Conservation (phyloP, 92 coral and sea anemone species). For the Diadumene lineata region DNA sequence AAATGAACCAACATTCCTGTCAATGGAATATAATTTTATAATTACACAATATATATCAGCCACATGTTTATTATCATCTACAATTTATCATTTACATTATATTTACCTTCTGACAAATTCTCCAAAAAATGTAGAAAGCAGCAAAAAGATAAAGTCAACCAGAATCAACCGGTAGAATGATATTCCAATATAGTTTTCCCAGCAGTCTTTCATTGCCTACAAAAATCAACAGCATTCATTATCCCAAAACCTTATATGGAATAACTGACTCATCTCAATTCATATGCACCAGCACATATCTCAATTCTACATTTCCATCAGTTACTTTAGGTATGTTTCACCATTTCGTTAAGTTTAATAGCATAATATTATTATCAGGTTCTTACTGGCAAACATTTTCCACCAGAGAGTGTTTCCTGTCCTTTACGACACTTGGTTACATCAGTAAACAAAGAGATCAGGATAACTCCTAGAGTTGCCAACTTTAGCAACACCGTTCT, state of each 20-base stretch:
- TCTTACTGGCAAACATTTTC: conserved; percentile 53
- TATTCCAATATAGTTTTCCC: conserved; percentile 93
- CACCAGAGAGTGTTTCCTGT: neutral
- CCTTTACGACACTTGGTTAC: conserved; percentile 63
- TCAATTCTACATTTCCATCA: too few species aligned
- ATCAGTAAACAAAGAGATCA: conserved; percentile 80
- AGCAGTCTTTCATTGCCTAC: conserved; percentile 59
- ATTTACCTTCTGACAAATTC: conserved; percentile 88
- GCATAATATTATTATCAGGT: neutral
- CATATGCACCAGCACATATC: too few species aligned
- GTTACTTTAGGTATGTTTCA: too few species aligned
- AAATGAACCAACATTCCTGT: neutral
- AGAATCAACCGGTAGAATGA: conserved; percentile 84
- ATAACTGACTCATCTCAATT: too few species aligned
- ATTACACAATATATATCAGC: too few species aligned
- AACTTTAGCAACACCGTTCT: conserved; percentile 88
- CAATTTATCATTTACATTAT: neutral
- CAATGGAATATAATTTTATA: neutral
- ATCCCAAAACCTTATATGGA: too few species aligned
- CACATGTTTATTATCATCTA: too few species aligned
- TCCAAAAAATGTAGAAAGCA: conserved; percentile 92
- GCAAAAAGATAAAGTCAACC: conserved; percentile 85
- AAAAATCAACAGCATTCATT: neutral
- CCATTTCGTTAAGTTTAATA: neutral
- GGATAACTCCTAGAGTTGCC: conserved; percentile 66